Percentiles rank a stretch among this genome's conserved stretches.
Evolutionary conservation across 2,797 vertebrate genomes (phyloP).

Genomic region (Synanceia verrucosa): DNA sequence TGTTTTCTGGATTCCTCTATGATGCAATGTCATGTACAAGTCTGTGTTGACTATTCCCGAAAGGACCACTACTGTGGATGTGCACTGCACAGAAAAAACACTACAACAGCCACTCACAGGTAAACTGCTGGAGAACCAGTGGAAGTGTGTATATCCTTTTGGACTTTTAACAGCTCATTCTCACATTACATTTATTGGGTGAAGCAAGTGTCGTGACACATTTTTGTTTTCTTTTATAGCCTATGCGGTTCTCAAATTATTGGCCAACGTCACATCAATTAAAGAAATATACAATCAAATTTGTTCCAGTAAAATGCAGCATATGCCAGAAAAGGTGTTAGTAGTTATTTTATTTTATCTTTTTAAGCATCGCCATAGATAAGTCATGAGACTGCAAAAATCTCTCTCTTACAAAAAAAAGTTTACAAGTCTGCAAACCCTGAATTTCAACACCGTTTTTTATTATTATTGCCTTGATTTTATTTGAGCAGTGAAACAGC

Average conservation of each 20-base stretch:
- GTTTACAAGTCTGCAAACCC: not conserved
- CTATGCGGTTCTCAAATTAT: too few species aligned
- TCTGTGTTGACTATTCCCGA: not conserved
- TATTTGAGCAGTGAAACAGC: not conserved
- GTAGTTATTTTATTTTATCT: not conserved
- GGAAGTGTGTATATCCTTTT: not conserved
- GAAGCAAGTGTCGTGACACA: not conserved
- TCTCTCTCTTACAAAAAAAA: not conserved
- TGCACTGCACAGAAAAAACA: constrained; percentile 1
- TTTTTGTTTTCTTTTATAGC: not conserved
- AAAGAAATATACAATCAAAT: not conserved
- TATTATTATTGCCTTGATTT: not conserved
- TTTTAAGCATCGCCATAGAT: accelerated
- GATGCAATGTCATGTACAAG: not conserved
- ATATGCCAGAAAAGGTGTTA: not conserved
- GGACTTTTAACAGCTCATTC: not conserved
- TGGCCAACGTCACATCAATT: not conserved
- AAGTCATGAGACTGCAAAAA: too few species aligned
- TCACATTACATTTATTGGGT: not conserved
- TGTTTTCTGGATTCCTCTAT: not conserved
- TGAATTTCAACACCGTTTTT: not conserved
- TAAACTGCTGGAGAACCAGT: not conserved
- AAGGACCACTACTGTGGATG: constrained; percentile 2
- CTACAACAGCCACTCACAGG: not conserved
- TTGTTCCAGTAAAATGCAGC: not conserved